A percentile compares a stretch with the other conserved stretches of the same genome.
phyloP scores from a whole-genome alignment of 2,888 invertebrate species.

The Anaspis maculata region DNA sequence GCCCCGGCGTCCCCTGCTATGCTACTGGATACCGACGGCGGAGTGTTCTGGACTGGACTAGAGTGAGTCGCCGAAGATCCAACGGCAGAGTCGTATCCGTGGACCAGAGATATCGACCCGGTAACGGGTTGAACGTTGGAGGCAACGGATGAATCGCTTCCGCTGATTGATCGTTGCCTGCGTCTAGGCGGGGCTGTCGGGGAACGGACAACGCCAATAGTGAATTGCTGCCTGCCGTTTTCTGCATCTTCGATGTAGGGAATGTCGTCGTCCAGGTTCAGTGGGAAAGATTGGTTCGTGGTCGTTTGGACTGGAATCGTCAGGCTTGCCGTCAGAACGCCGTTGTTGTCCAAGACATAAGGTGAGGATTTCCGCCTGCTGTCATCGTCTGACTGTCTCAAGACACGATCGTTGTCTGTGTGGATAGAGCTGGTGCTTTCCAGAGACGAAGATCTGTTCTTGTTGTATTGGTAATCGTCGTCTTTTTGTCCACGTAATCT shows the following conservation, averaged over 20 bases:
- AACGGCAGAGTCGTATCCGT: slow-evolving; percentile 52
- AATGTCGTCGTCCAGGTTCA: slow-evolving; percentile 56
- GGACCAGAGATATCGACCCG: slow-evolving; percentile 37
- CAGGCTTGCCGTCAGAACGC: slow-evolving; percentile 70
- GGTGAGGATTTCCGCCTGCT: slow-evolving; percentile 53
- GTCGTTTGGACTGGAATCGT: slow-evolving; percentile 56
- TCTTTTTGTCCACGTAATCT: slow-evolving; percentile 40
- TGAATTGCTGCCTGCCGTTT: slow-evolving; percentile 36
- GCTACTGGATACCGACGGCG: slow-evolving; percentile 37
- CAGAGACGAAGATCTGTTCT: slow-evolving; percentile 37
- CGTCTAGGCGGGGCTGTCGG: slow-evolving; percentile 42
- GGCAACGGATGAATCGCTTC: slow-evolving; percentile 43
- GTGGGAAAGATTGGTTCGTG: slow-evolving; percentile 18
- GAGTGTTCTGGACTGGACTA: slow-evolving; percentile 45
- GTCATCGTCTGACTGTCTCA: slow-evolving; percentile 24
- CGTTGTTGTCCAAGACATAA: slow-evolving; percentile 48
- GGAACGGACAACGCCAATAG: slow-evolving; percentile 34
- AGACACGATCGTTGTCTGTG: slow-evolving; percentile 44
- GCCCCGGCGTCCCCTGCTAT: slow-evolving; percentile 36
- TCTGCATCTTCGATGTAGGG: slow-evolving; percentile 57
- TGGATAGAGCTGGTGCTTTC: slow-evolving; percentile 44
- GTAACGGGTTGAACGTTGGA: slow-evolving; percentile 39
- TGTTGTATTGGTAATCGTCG: slow-evolving; percentile 38
- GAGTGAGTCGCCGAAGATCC: slow-evolving; percentile 53
- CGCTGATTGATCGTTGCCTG: slow-evolving; percentile 44